Evolutionary conservation across 2,797 vertebrate species (phyloP).

Genomic region (Callimico goeldii): DNA sequence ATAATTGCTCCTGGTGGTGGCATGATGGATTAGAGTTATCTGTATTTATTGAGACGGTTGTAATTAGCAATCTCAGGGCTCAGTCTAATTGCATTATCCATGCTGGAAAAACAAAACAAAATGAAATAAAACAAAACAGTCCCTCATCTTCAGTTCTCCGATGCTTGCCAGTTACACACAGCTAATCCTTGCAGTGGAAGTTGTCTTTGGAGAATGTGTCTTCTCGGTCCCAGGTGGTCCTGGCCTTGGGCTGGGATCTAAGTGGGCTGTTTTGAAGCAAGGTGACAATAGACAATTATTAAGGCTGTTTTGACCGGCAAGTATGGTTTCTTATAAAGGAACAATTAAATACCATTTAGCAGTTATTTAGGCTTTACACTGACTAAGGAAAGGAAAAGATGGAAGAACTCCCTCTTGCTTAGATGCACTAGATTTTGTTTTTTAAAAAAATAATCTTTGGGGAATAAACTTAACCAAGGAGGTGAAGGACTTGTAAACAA

Average conservation of each 20-base stretch:
- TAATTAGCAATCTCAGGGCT: neutral
- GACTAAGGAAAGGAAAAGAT: neutral
- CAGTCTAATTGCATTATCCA: too few relatives aligned
- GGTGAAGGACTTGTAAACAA: neutral
- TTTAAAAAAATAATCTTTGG: neutral
- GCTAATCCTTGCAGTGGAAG: neutral
- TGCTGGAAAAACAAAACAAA: neutral
- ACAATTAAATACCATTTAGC: neutral
- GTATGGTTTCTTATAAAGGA: neutral
- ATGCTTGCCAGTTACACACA: accelerated
- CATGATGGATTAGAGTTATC: neutral
- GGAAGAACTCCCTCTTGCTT: neutral
- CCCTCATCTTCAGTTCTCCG: neutral
- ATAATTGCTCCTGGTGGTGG: neutral
- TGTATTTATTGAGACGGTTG: neutral
- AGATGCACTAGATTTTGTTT: neutral
- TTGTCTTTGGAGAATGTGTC: neutral
- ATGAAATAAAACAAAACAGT: neutral
- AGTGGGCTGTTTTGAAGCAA: neutral
- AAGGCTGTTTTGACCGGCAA: neutral
- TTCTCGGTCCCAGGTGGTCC: neutral
- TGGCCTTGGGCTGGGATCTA: neutral
- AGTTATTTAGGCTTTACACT: neutral
- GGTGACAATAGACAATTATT: neutral
- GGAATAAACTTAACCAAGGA: neutral